Evolutionary conservation across 2,888 invertebrate species (phyloP).

Genomic region (Prenolepis imparis): DNA sequence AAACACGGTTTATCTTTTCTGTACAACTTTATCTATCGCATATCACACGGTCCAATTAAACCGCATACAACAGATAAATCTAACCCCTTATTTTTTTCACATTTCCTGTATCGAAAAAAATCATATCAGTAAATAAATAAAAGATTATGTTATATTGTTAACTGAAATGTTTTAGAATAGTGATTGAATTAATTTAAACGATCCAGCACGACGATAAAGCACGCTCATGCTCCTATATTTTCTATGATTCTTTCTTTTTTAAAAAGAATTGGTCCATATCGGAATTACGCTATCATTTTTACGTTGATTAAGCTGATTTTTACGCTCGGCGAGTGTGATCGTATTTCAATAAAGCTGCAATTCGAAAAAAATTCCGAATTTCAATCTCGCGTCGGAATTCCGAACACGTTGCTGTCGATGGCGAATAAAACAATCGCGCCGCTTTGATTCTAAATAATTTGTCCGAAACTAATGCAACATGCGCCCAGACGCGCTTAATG

Average conservation of each 20-base stretch:
- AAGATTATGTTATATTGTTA: background rate
- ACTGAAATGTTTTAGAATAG: background rate
- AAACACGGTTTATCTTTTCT: background rate
- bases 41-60: background rate
- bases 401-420: conserved; percentile 12
- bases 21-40: background rate
- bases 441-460: conserved; percentile 64
- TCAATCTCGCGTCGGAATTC: conserved; percentile 16
- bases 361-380: background rate
- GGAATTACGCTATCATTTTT: background rate
- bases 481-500: conserved; percentile 53
- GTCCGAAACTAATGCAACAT: conserved; percentile 16
- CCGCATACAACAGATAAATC: background rate
- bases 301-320: background rate
- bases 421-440: conserved; percentile 60
- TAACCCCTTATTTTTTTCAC: background rate
- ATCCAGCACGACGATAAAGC: background rate
- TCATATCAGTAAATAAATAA: background rate
- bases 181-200: background rate
- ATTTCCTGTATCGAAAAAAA: background rate
- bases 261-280: background rate
- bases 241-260: background rate
- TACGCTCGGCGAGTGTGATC: background rate
- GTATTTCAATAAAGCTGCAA: background rate
- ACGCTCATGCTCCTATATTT: background rate